These are phyloP conservation scores for Spea multiplicata DNA, from an alignment of 2,113 vertebrate species.

Conservation along the genomic window DNA sequence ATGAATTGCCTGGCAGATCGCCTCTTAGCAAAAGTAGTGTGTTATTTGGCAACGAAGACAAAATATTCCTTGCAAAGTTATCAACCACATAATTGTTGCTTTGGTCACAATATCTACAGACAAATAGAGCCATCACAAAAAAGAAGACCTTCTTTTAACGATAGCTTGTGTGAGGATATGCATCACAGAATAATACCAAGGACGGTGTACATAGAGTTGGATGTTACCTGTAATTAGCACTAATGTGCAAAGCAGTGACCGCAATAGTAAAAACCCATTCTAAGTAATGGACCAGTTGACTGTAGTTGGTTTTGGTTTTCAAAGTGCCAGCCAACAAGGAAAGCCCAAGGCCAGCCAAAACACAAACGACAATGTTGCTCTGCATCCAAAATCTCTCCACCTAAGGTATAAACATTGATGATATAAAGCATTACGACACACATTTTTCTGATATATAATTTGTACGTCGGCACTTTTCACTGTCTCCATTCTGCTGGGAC, in stretches of 20 bases:
- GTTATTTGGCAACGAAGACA: slow-evolving; percentile 75
- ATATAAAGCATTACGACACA: too few species aligned
- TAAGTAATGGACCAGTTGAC: slow-evolving; percentile 57
- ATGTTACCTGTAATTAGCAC: slow-evolving; percentile 81
- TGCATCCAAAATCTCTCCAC: slow-evolving; percentile 98
- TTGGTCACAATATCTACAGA: slow-evolving; percentile 81
- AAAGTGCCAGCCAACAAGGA: slow-evolving; percentile 57
- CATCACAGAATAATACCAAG: background rate
- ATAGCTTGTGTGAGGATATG: background rate
- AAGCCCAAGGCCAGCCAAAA: slow-evolving; percentile 85
- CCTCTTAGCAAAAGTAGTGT: slow-evolving; percentile 89
- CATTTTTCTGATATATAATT: too few species aligned
- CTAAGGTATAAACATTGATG: slow-evolving; percentile 56
- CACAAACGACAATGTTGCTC: slow-evolving; percentile 81
- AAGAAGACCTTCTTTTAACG: background rate
- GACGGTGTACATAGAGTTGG: background rate
- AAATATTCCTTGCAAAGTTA: slow-evolving; percentile 83
- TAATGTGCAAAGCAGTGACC: slow-evolving; percentile 72
- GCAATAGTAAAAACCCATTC: slow-evolving; percentile 76
- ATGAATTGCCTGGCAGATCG: slow-evolving; percentile 90
- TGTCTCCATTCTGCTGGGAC: too few species aligned
- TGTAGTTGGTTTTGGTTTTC: slow-evolving; percentile 56
- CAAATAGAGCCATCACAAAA: background rate
- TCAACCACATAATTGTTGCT: slow-evolving; percentile 81
- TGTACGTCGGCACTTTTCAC: too few species aligned